Percentiles rank a stretch among this genome's conserved stretches.
phyloP scores from a whole-genome alignment of 2,888 invertebrate species.

The Artemia sp. region DNA sequence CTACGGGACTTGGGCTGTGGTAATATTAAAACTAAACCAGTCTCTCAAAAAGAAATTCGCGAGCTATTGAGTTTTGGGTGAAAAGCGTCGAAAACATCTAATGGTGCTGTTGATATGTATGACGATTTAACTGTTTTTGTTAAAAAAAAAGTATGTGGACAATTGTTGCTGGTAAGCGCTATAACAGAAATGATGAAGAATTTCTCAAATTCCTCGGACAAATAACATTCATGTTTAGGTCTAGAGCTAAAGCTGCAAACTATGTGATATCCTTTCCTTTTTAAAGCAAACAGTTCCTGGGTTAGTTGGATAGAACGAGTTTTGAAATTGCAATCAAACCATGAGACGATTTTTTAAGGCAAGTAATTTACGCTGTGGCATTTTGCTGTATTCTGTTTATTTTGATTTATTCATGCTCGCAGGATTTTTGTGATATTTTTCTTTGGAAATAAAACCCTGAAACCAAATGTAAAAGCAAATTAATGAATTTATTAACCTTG shows the following conservation, averaged over 20 bases:
- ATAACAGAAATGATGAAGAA: constrained; percentile 23
- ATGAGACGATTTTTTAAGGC: not conserved
- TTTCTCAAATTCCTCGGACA: constrained; percentile 11
- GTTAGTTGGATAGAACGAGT: not conserved
- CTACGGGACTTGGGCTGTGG: constrained; percentile 26
- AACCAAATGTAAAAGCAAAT: too few relatives aligned
- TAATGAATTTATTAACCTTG: too few relatives aligned
- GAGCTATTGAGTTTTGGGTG: constrained; percentile 15
- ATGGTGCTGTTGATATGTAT: constrained; percentile 21
- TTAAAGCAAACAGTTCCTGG: not conserved
- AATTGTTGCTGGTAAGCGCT: constrained; percentile 19
- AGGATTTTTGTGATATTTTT: too few relatives aligned
- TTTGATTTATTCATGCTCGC: too few relatives aligned
- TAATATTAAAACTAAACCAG: constrained; percentile 12
- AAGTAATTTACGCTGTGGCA: not conserved
- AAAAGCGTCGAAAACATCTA: constrained; percentile 15
- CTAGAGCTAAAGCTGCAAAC: not conserved
- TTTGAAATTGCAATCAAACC: not conserved
- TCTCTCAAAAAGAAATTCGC: constrained; percentile 17
- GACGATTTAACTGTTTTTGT: constrained; percentile 23
- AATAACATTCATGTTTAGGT: constrained; percentile 13
- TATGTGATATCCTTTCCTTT: not conserved
- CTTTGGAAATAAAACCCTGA: too few relatives aligned
- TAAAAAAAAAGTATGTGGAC: constrained; percentile 21
- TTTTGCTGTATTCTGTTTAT: not conserved